A percentile compares a stretch with the other conserved stretches of the same genome.
phyloP scores from a whole-genome alignment of 2,113 vertebrate genomes.

The Columbina picui region DNA sequence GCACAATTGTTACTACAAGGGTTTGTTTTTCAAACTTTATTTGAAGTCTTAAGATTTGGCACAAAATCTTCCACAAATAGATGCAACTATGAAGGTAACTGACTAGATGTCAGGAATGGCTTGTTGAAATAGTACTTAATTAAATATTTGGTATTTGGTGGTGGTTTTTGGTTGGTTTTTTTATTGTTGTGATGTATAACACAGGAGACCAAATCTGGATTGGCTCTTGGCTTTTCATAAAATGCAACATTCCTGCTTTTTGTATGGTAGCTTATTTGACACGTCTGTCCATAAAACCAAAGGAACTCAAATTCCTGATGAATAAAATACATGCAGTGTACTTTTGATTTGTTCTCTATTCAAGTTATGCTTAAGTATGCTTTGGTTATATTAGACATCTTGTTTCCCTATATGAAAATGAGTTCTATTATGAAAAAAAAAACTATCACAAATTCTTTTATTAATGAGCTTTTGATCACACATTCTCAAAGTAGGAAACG shows the following conservation, averaged over 20 bases:
- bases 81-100: neutral
- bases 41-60: neutral
- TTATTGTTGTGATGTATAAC: neutral
- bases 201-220: neutral
- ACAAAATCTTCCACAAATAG: neutral
- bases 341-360: neutral
- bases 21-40: neutral
- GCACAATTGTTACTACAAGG: fast-evolving
- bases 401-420: neutral
- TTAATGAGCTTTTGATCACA: neutral
- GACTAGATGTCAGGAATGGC: neutral
- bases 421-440: neutral
- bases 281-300: neutral
- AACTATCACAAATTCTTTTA: neutral
- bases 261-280: neutral
- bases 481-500: neutral
- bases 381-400: neutral
- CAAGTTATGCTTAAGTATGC: neutral
- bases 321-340: neutral
- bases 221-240: neutral
- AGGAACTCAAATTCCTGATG: neutral
- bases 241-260: neutral
- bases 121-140: neutral
- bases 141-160: neutral
- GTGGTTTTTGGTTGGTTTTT: neutral